These are phyloP conservation scores for Nannobrachium achirus DNA, from an alignment of 2,113 vertebrate species.

Conservation along the genomic window DNA sequence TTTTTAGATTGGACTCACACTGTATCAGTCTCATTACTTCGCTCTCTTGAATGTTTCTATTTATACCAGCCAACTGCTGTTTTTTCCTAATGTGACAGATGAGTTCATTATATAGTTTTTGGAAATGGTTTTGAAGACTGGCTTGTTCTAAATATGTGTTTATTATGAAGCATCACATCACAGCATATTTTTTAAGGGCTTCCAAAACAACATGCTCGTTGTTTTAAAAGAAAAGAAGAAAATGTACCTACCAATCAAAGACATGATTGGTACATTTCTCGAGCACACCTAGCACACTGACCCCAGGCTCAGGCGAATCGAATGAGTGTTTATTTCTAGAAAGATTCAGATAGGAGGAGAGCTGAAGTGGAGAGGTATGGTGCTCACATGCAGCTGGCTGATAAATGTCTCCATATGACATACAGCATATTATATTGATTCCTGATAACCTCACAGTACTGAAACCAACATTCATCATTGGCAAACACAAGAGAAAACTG, in stretches of 20 bases:
- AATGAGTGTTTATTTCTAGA: constrained; percentile 9
- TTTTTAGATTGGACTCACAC: no score
- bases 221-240: neutral
- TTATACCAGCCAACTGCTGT: neutral
- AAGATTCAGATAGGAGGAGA: constrained; percentile 26
- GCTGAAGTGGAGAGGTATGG: constrained; percentile 12
- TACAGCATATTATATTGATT: constrained; percentile 10
- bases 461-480: constrained; percentile 1
- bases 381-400: neutral
- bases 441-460: neutral
- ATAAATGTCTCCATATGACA: constrained; percentile 33
- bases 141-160: neutral
- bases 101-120: neutral
- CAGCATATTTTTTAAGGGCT: neutral
- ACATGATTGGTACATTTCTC: neutral
- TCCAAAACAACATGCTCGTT: neutral
- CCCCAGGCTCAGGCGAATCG: constrained; percentile 21
- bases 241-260: neutral
- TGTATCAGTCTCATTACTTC: neutral
- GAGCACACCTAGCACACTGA: constrained; percentile 25
- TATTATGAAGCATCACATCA: constrained; percentile 16
- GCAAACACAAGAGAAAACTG: neutral
- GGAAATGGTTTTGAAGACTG: neutral
- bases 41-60: neutral
- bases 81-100: neutral